Conservation (phyloP, 2,113 vertebrate species). For the Pyrgilauda ruficollis region DNA sequence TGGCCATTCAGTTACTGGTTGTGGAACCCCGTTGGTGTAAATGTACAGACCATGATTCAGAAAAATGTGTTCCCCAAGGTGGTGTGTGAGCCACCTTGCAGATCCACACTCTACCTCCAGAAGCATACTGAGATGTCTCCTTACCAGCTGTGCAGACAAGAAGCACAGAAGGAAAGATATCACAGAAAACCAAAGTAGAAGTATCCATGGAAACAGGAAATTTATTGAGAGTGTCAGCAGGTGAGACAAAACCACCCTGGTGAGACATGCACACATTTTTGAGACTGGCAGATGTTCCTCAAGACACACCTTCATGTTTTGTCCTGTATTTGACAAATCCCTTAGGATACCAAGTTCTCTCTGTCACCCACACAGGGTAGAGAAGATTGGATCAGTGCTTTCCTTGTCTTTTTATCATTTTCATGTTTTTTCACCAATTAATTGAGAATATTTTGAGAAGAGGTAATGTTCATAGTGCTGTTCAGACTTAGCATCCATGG, state of each 20-base stretch:
- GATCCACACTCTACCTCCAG: not conserved
- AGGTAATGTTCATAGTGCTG: not conserved
- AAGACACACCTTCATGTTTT: not conserved
- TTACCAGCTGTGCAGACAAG: not conserved
- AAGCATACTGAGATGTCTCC: not conserved
- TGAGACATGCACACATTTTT: not conserved
- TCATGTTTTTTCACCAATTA: not conserved
- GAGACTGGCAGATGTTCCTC: not conserved
- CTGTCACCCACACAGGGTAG: not conserved
- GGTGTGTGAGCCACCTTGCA: not conserved
- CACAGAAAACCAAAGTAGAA: not conserved
- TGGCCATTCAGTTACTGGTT: not conserved
- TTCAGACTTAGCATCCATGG: not conserved
- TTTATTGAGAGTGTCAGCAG: not conserved
- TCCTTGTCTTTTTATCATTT: not conserved
- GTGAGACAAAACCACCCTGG: not conserved
- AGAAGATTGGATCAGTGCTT: not conserved
- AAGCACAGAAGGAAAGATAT: not conserved
- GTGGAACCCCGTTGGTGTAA: not conserved
- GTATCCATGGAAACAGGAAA: not conserved
- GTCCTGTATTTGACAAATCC: not conserved
- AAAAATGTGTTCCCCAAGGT: not conserved
- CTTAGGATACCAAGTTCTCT: not conserved
- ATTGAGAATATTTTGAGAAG: not conserved
- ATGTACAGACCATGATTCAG: not conserved